Evolutionary conservation across 2,113 vertebrate genomes (phyloP), one percentile per base, ranked within the genome.

Genomic region (Plectropomus leopardus): DNA sequence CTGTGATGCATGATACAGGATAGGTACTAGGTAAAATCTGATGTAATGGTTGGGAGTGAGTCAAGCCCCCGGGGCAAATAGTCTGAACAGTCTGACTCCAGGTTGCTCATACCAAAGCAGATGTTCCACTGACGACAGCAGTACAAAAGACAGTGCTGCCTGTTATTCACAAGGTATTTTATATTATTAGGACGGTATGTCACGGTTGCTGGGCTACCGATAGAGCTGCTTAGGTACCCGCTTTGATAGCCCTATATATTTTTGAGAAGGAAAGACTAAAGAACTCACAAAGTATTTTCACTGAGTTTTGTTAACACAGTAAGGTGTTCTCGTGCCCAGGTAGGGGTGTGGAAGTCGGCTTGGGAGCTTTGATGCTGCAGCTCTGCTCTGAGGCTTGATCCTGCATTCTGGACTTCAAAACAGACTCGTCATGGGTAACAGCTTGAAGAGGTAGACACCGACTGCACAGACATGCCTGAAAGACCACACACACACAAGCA

Each of bases 341-440:
- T 94, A 73, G 96, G 94, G 83, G 79, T 77, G 95, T 93, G 84
- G 96, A 95, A 76, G 94, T 95, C 94, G 95, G 95, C 88, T 96
- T 95, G 92, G 94, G 95, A 90, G 95, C 96, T 82, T 95, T 96
- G 95, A 97, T 96, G 94, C 96, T 95, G 95, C 96, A 93, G 95
- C 84, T 93, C 90, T 80, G 91, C 85, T 94, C 94, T 11, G 89
- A 93, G 94, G 93, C 95, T 3, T 96, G 96, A 87, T 97, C 96
- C 57, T 96, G 96, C 86, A 93, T 95, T 95, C 95, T 98, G 94
- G 96, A 97, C 95, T 97, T 98, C 89, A 97, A 92, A 89, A 97
- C 97, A 34, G 96, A 96, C 80, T 98, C 96, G 82, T 98, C 97
- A 88, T 93, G 87, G 86, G 94, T 89, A 89, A 94, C 87, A 57